Conservation (phyloP, 2,113 vertebrate species). For the Lycocorax pyrrhopterus region DNA sequence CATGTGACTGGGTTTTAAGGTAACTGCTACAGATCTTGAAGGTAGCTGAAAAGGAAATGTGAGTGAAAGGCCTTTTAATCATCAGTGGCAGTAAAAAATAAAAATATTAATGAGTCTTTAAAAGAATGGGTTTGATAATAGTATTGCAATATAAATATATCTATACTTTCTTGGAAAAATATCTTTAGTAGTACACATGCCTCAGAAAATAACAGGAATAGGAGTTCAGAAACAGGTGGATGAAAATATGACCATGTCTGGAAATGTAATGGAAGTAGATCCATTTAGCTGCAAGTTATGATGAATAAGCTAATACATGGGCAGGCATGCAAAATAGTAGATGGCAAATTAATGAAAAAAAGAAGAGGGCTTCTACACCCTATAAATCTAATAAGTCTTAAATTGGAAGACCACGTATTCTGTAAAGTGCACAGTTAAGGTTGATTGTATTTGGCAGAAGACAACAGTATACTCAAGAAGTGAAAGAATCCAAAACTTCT, state of each 20-base stretch:
- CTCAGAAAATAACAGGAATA: background rate
- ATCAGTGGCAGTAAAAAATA: background rate
- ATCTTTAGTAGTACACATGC: background rate
- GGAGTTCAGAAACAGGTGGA: background rate
- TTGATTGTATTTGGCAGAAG: background rate
- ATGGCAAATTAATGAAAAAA: background rate
- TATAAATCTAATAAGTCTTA: background rate
- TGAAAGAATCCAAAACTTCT: background rate
- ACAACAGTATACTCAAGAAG: background rate
- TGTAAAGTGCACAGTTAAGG: background rate
- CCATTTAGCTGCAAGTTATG: background rate
- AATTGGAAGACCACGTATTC: background rate
- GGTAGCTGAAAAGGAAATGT: background rate
- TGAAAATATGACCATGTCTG: background rate
- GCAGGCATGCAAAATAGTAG: background rate
- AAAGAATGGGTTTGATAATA: background rate
- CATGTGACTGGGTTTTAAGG: background rate
- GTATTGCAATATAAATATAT: background rate
- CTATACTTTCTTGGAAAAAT: background rate
- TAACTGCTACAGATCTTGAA: background rate
- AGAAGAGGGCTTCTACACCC: background rate
- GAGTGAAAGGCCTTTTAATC: background rate
- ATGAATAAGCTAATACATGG: background rate
- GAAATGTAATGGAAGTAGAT: background rate
- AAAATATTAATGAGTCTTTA: background rate